Evolutionary conservation across 2,888 invertebrate species (phyloP).

Genomic region (Capitulum mitella): DNA sequence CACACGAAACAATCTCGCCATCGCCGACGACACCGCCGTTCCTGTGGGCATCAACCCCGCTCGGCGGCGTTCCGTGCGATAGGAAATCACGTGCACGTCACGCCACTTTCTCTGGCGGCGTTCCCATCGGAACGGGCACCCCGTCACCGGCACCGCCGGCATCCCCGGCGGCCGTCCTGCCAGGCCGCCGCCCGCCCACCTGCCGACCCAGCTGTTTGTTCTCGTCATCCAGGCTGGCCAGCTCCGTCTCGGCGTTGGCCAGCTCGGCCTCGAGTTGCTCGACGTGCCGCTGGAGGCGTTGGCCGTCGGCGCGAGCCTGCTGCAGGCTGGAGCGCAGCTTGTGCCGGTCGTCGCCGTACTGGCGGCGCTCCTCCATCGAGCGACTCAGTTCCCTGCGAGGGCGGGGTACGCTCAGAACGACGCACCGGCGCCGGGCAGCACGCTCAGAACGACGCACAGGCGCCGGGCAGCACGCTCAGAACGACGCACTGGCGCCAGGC

Average conservation of each 20-base stretch:
- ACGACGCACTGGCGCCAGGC: too few species aligned
- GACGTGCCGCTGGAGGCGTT: neutral
- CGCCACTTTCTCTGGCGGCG: too few species aligned
- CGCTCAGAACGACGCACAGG: too few species aligned
- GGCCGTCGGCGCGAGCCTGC: neutral
- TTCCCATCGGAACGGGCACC: too few species aligned
- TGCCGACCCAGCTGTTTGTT: neutral
- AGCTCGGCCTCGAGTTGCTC: neutral
- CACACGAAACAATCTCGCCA: too few species aligned
- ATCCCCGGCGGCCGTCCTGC: neutral
- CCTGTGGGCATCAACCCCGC: too few species aligned
- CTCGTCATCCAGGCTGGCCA: neutral
- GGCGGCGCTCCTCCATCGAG: neutral
- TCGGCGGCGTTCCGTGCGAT: too few species aligned
- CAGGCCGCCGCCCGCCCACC: neutral
- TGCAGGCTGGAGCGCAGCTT: neutral
- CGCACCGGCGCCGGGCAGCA: too few species aligned
- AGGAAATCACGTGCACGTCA: too few species aligned
- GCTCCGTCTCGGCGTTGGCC: neutral
- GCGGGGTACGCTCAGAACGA: too few species aligned
- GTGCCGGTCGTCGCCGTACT: slow-evolving; percentile 3
- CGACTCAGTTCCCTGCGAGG: slow-evolving; percentile 2
- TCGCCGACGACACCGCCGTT: too few species aligned
- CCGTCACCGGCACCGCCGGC: neutral
- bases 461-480: too few species aligned